Evolutionary conservation across 2,888 invertebrate genomes (phyloP).

Genomic region (Pseudoips prasinana): DNA sequence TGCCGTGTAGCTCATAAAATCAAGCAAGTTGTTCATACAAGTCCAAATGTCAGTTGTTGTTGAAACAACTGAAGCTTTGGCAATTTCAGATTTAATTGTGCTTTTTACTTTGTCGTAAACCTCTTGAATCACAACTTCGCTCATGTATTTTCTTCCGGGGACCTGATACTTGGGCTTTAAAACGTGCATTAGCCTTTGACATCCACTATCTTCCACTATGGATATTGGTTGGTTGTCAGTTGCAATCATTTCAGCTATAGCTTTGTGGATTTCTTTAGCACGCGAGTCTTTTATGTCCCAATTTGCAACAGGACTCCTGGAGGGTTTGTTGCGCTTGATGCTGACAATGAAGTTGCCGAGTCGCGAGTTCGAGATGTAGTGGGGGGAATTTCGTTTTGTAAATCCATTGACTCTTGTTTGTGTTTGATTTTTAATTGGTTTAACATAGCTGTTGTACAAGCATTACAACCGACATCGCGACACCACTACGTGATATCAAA

Average conservation of each 20-base stretch:
- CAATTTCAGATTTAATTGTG: not conserved
- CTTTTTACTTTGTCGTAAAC: not conserved
- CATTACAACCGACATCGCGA: no score
- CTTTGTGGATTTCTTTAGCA: constrained; percentile 5
- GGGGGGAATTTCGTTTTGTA: no score
- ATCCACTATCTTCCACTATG: constrained; percentile 5
- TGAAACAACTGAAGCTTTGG: constrained; percentile 3
- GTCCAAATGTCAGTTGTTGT: constrained; percentile 9
- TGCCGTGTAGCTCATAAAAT: constrained; percentile 13
- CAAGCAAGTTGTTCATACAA: constrained; percentile 7
- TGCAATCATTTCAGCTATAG: constrained; percentile 8
- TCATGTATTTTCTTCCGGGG: constrained; percentile 9
- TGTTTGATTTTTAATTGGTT: no score
- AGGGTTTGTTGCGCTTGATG: no score
- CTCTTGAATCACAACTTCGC: constrained; percentile 4
- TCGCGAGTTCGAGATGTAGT: no score
- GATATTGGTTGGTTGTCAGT: constrained; percentile 7
- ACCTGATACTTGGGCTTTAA: constrained; percentile 7
- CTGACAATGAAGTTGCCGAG: no score
- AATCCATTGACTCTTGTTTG: no score
- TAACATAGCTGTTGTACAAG: no score
- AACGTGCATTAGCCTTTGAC: constrained; percentile 1
- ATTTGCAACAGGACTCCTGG: no score
- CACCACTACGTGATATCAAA: no score
- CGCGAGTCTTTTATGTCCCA: constrained; percentile 1